phyloP scores from a whole-genome alignment of 2,888 invertebrate genomes.

The Chymomyza fuscimana region DNA sequence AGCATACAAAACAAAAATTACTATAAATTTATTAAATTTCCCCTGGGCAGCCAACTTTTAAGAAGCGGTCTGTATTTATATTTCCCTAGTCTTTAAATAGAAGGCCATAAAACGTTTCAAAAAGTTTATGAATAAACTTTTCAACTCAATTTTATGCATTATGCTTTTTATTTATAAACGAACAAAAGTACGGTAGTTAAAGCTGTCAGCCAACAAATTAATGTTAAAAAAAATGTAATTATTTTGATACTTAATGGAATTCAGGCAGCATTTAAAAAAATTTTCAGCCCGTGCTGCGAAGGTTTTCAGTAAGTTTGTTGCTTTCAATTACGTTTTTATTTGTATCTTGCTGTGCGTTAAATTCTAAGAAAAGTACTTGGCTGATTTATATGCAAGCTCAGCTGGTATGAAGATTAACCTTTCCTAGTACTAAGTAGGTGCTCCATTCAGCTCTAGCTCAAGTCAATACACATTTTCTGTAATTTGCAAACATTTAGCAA shows the following conservation, averaged over 20 bases:
- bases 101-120: neutral
- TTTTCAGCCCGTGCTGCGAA: neutral
- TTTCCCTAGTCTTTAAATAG: neutral
- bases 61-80: too few relatives aligned
- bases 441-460: too few relatives aligned
- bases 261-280: neutral
- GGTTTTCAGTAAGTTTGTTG: neutral
- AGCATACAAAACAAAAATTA: slow-evolving; percentile 59
- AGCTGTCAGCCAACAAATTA: neutral
- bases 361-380: too few relatives aligned
- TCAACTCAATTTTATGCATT: neutral
- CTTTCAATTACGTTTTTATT: neutral
- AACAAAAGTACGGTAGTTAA: neutral
- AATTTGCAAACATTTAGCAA: too few relatives aligned
- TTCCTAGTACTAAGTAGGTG: too few relatives aligned
- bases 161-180: neutral
- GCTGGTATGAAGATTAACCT: too few relatives aligned
- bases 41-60: too few relatives aligned
- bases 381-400: too few relatives aligned
- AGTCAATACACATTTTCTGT: too few relatives aligned
- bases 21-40: too few relatives aligned
- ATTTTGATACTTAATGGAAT: neutral
- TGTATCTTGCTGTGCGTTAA: neutral
- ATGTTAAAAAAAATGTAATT: neutral
- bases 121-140: neutral